Percentiles rank a stretch among this genome's conserved stretches.
Evolutionary conservation across 2,888 invertebrate genomes (phyloP).

Genomic region (Sepioteuthis lessoniana): DNA sequence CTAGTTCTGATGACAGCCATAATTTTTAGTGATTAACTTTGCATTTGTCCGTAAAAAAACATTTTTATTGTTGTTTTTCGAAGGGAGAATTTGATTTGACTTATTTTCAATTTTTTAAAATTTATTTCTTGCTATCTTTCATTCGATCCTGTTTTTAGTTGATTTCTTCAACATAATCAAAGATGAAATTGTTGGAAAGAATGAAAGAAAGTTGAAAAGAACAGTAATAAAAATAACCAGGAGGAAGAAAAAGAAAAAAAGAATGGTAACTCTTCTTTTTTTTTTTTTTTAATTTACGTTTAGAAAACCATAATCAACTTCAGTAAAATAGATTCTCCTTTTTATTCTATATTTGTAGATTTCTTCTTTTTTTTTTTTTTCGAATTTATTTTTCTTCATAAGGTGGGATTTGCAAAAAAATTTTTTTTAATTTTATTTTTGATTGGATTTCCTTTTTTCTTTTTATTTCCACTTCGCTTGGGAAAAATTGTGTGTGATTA

Average conservation of each 20-base stretch:
- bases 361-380: no score
- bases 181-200: background rate
- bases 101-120: background rate
- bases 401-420: no score
- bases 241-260: no score
- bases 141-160: background rate
- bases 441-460: background rate
- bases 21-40: constrained; percentile 17
- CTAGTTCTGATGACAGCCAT: background rate
- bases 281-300: no score
- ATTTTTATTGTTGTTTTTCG: background rate
- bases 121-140: background rate
- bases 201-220: background rate
- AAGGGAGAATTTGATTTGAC: constrained; percentile 1
- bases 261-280: no score
- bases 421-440: no score
- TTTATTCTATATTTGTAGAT: no score
- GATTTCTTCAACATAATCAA: background rate
- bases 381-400: no score
- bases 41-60: background rate
- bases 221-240: background rate
- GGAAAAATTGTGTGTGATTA: constrained; percentile 16
- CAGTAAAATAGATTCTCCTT: no score
- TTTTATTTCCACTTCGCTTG: background rate
- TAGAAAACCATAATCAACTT: no score